Base-by-base conservation (phyloP, 35 echinoderm and acorn worm species). In the Diadema setosum region DNA sequence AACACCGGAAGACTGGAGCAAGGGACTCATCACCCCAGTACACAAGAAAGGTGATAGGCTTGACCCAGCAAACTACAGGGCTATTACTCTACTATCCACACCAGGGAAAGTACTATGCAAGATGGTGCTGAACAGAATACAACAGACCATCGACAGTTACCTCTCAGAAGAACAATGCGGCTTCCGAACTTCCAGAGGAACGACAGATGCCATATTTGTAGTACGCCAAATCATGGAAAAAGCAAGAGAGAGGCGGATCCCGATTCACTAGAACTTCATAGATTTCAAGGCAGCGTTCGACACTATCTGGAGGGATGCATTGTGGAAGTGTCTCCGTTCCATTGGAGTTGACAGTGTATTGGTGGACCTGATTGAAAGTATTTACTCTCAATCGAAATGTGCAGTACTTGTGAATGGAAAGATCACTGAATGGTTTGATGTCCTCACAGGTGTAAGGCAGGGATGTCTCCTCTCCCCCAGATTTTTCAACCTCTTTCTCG, bases 21-120 rank as follows among this genome's bases (percentile, higher is more conserved):
- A 25, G 42, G 57, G 83, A 26, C 83, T 85, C 25, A 64, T 64
- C 8, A 85, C 83, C 4, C 56, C 57, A 35, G 83, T 74, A 21
- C 27, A 14, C 27, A 88, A 88, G 42, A 81, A 88, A 81, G 86
- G 86, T 48, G 70, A 88, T 29, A 88, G 81, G 32, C 36, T 88
- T 8, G 70, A 88, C 46, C 86, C 67, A 34, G 69, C 86, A 9
- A 80, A 88, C 46, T 88, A 88, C 46, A 88, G 86, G 35, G 69
- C 67, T 12, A 88, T 88, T 14, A 88, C 70, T 1, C 60, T 86
- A 18, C 84, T 70, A 2, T 86, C 84, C 5, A 86, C 70, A 2
- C 56, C 56, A 0, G 30, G 83, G 7, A 86, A 86, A 42, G 84
- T 86, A 39, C 70, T 69, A 17, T 69, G 33, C 52, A 65, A 34